A percentile compares a stretch with the other conserved stretches of the same genome.
Evolutionary conservation across 2,797 vertebrate genomes (phyloP).

Genomic region (Gymnothorax reevesii): DNA sequence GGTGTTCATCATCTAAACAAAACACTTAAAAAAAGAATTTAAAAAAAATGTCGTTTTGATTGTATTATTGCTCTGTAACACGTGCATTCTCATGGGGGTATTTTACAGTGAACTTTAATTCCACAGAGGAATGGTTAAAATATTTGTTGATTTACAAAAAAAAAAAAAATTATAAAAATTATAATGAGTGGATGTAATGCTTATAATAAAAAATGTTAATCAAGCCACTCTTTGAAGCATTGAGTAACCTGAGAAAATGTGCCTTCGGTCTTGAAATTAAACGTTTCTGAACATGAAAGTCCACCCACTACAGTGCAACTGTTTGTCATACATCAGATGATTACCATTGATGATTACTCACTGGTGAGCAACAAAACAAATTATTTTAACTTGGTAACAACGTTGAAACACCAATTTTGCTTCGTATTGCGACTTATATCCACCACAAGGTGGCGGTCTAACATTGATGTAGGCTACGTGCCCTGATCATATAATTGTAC

Average conservation of each 20-base stretch:
- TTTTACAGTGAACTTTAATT: slow-evolving; percentile 2
- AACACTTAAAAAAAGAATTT: slow-evolving; percentile 9
- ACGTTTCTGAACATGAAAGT: not conserved
- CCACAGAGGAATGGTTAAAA: slow-evolving; percentile 14
- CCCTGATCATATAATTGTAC: not conserved
- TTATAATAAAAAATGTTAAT: slow-evolving; percentile 13
- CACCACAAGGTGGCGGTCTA: slow-evolving; percentile 7
- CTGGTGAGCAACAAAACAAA: not conserved
- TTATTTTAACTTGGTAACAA: not conserved
- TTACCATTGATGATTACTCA: not conserved
- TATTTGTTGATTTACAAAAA: slow-evolving; percentile 1
- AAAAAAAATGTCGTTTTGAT: not conserved
- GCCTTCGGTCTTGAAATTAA: not conserved
- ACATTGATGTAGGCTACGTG: not conserved
- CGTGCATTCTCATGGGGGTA: slow-evolving; percentile 5
- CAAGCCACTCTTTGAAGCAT: not conserved
- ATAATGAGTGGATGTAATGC: slow-evolving; percentile 18
- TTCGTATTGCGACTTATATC: not conserved
- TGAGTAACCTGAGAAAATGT: not conserved
- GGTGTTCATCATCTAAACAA: slow-evolving; percentile 1
- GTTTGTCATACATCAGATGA: not conserved
- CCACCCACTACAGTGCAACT: not conserved
- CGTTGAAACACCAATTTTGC: not conserved
- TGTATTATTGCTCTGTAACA: slow-evolving; percentile 11
- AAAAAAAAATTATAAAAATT: no score